Percentiles rank a stretch among this genome's conserved stretches.
phyloP scores from a whole-genome alignment of 1,140 invertebrate genomes.

The Drosophila miranda region DNA sequence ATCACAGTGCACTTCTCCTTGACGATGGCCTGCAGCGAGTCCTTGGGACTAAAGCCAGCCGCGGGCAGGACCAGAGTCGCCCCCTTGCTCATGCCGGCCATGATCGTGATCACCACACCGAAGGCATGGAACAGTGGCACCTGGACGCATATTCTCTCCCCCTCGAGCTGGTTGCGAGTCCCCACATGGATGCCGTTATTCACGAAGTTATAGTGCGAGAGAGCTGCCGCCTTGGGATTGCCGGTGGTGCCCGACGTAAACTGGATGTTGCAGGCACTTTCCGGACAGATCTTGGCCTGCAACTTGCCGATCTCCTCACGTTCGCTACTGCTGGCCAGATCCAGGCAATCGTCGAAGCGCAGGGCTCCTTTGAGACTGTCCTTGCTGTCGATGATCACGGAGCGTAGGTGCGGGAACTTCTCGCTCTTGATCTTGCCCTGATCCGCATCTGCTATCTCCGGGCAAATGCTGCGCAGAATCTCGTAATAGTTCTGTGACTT shows the following conservation, averaged over 20 bases:
- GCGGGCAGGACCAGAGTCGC: slow-evolving; percentile 88
- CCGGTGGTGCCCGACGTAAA: slow-evolving; percentile 92
- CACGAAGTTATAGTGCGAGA: slow-evolving; percentile 92
- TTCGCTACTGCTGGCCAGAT: slow-evolving; percentile 69
- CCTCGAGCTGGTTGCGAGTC: slow-evolving; percentile 82
- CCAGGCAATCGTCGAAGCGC: slow-evolving; percentile 85
- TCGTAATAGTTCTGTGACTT: slow-evolving; percentile 89
- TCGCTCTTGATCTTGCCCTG: slow-evolving; percentile 67
- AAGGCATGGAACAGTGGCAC: slow-evolving; percentile 97
- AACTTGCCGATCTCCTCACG: slow-evolving; percentile 45
- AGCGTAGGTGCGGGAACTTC: slow-evolving; percentile 83
- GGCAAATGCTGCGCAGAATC: slow-evolving; percentile 84
- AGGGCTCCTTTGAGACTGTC: slow-evolving; percentile 85
- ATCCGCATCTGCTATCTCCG: slow-evolving; percentile 81
- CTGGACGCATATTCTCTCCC: slow-evolving; percentile 86
- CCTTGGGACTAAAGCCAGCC: slow-evolving; percentile 87
- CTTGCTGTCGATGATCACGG: slow-evolving; percentile 84
- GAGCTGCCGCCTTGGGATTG: slow-evolving; percentile 92
- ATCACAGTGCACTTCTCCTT: slow-evolving; percentile 90
- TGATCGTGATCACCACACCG: slow-evolving; percentile 88
- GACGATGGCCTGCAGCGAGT: slow-evolving; percentile 86
- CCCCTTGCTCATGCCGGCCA: slow-evolving; percentile 86
- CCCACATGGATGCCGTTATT: slow-evolving; percentile 92
- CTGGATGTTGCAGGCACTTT: slow-evolving; percentile 90
- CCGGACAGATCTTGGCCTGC: slow-evolving; percentile 83